Evolutionary conservation across 2,113 vertebrate genomes (phyloP).

Genomic region (Brachyistius frenatus): DNA sequence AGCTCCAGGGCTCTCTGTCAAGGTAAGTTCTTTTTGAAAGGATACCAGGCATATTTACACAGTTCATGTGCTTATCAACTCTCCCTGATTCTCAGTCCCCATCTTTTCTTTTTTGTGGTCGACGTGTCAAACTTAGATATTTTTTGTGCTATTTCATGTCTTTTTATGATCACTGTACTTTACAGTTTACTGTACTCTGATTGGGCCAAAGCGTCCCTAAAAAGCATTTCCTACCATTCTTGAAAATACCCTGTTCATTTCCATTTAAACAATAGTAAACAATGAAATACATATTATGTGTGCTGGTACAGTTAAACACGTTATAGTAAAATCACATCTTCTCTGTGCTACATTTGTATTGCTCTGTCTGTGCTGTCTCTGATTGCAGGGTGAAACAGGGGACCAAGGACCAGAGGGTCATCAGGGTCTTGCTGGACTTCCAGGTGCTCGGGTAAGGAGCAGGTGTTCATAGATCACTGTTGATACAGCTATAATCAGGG

Average conservation of each 20-base stretch:
- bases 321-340: neutral
- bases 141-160: neutral
- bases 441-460: constrained; percentile 79
- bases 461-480: neutral
- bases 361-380: neutral
- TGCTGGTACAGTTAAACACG: neutral
- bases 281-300: neutral
- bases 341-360: neutral
- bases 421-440: constrained; percentile 80
- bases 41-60: neutral
- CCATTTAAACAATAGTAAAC: too few relatives aligned
- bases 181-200: neutral
- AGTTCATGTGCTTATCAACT: neutral
- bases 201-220: too few relatives aligned
- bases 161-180: neutral
- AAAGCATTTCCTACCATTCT: neutral
- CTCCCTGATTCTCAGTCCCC: neutral
- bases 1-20: constrained; percentile 77
- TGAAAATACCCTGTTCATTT: neutral
- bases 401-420: constrained; percentile 73
- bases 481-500: too few relatives aligned
- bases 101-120: constrained; percentile 1
- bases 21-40: constrained; percentile 66
- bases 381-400: constrained; percentile 80
- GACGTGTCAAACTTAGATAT: neutral